Base-by-base conservation (phyloP, 2,113 vertebrate genomes). In the Lepus americanus region DNA sequence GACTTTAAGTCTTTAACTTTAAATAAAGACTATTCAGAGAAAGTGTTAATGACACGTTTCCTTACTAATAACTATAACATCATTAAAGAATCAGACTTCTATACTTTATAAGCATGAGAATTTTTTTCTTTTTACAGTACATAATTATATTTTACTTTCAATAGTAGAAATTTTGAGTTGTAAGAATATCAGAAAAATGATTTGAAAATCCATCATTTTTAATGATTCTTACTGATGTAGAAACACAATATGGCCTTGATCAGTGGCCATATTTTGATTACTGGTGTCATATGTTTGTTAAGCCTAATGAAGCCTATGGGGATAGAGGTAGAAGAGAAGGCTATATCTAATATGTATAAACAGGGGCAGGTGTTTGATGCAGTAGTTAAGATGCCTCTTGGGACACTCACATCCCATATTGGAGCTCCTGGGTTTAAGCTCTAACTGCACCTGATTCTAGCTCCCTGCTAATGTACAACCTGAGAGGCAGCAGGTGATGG, bases 161-260 rank as follows among this genome's bases (percentile, higher is more conserved):
- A 44, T 79, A 73, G 17, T 49, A 87, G 17, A 3, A 80, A 67
- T 80, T 92, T 84, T 5, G 49, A 80, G 29, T 22, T 33, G 88
- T 29, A 88, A 86, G 31, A 69, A 95, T 92, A 78, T 69, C 72
- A 67, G 27, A 6, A 25, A 86, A 87, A 72, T 80, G 33, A 20
- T 88, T 97, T 96, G 19, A 12, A 86, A 83, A 95, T 87, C 16
- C 25, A 10, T 94, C 61, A 63, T 90, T 13, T 27, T 20, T 61
- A 31, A 10, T 95, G 33, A 5, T 20, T 25, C 89, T 36, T n/a
- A 27, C 74, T 66, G 0, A 67, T 23, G 14, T 39, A 36, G 31
- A 87, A 92, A 72, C 53, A 64, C 14, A 74, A 7, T 33, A 67
- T 29, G 93, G 11, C 17, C 17, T 81, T 81, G 13, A 22, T 61